Percentiles rank a stretch among this genome's conserved stretches.
Conservation (phyloP, 2,113 vertebrate genomes). For the Chaenocephalus aceratus region DNA sequence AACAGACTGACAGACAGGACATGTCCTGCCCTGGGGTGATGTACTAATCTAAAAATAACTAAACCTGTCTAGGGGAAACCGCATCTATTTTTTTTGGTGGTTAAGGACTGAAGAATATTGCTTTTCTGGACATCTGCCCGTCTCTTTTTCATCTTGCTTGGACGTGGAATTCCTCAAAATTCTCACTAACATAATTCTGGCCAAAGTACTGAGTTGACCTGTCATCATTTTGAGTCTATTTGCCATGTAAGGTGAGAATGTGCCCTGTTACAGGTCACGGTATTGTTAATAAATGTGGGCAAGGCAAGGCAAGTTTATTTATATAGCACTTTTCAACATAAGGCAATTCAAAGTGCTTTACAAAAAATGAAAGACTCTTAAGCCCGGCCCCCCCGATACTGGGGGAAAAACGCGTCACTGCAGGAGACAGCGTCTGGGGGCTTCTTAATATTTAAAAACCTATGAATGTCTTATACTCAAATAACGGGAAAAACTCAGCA, state of each 20-base stretch:
- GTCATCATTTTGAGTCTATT: constrained; percentile 56
- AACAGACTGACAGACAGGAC: constrained; percentile 61
- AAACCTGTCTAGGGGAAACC: constrained; percentile 37
- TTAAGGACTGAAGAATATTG: constrained; percentile 39
- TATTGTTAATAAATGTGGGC: constrained; percentile 15
- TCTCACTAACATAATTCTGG: constrained; percentile 52
- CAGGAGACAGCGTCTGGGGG: too few relatives aligned
- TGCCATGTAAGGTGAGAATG: constrained; percentile 43
- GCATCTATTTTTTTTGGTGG: constrained; percentile 32
- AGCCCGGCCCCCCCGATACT: too few relatives aligned
- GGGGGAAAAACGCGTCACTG: too few relatives aligned
- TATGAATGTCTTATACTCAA: too few relatives aligned
- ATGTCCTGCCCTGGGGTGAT: constrained; percentile 52
- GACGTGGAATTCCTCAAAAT: constrained; percentile 30
- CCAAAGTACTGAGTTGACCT: constrained; percentile 38
- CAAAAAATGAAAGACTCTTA: too few relatives aligned
- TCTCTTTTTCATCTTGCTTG: neutral
- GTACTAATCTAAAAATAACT: constrained; percentile 55
- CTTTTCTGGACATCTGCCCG: constrained; percentile 8
- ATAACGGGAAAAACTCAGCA: too few relatives aligned
- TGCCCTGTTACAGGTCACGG: constrained; percentile 19
- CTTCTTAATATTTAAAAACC: too few relatives aligned
- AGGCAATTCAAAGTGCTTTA: too few relatives aligned
- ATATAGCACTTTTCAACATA: too few relatives aligned
- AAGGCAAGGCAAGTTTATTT: too few relatives aligned